Evolutionary conservation across 2,888 invertebrate genomes (phyloP).

Genomic region (Latrodectus elegans): DNA sequence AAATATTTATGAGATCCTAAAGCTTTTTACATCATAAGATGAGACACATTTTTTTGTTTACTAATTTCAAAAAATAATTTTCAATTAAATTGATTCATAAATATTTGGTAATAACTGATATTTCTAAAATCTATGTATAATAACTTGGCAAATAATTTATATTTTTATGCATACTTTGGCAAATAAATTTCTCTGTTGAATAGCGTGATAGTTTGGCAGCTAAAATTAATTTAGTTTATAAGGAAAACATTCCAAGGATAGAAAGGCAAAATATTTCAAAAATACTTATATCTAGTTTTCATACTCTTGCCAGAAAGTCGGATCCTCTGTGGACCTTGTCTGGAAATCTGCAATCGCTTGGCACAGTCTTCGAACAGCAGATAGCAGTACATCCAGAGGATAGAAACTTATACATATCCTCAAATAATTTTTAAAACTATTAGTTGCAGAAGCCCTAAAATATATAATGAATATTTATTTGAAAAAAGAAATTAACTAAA

Average conservation of each 20-base stretch:
- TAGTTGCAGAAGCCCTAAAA: conserved; percentile 51
- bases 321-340: conserved; percentile 26
- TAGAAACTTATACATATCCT: conserved; percentile 65
- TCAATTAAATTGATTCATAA: too few species aligned
- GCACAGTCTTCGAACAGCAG: conserved; percentile 64
- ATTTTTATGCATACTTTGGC: too few species aligned
- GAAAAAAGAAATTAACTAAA: background rate
- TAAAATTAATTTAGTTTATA: too few species aligned
- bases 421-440: conserved; percentile 49
- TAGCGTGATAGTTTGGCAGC: too few species aligned
- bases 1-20: too few species aligned
- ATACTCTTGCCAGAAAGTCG: conserved; percentile 45
- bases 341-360: conserved; percentile 58
- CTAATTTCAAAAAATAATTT: too few species aligned
- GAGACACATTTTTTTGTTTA: too few species aligned
- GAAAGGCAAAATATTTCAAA: background rate
- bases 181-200: too few species aligned
- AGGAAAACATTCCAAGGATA: background rate
- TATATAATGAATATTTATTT: background rate
- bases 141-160: too few species aligned
- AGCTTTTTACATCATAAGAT: too few species aligned
- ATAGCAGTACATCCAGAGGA: conserved; percentile 53
- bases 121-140: too few species aligned
- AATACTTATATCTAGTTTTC: background rate
- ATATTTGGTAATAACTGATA: too few species aligned